Conservation (phyloP, 2,888 invertebrate species). For the Coenonympha arcania region DNA sequence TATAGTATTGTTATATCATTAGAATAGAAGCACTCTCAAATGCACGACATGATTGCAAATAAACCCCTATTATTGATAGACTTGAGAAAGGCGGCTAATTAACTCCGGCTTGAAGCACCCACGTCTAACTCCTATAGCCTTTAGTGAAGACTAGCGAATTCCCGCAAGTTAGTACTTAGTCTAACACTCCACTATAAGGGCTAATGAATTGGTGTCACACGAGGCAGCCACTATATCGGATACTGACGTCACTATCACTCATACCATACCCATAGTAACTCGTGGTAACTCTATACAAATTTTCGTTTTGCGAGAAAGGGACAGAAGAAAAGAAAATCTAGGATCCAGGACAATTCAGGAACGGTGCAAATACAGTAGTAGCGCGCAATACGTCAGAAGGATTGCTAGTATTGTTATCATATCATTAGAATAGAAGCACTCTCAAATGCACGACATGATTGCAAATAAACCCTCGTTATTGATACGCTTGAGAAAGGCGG, state of each 20-base stretch:
- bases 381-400: too few relatives aligned
- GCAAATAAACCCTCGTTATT: slow-evolving; percentile 21
- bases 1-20: not conserved
- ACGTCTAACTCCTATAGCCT: slow-evolving; percentile 19
- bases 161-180: not conserved
- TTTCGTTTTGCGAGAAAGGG: too few relatives aligned
- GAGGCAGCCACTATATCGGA: too few relatives aligned
- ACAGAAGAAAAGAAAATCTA: too few relatives aligned
- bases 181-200: not conserved
- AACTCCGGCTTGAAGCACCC: slow-evolving; percentile 18
- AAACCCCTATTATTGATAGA: slow-evolving; percentile 23
- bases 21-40: not conserved
- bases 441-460: not conserved
- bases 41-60: slow-evolving; percentile 1
- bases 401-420: too few relatives aligned
- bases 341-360: too few relatives aligned
- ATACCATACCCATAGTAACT: too few relatives aligned
- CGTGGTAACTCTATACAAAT: too few relatives aligned
- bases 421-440: not conserved
- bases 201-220: too few relatives aligned
- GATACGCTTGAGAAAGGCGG: slow-evolving; percentile 25
- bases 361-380: too few relatives aligned
- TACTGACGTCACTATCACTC: too few relatives aligned
- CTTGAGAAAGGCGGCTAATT: slow-evolving; percentile 28
- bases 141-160: not conserved